Percentiles rank a stretch among this genome's conserved stretches.
Conservation (phyloP, 53 echinoderm and acorn worm genomes). For the Arbacia lixula region DNA sequence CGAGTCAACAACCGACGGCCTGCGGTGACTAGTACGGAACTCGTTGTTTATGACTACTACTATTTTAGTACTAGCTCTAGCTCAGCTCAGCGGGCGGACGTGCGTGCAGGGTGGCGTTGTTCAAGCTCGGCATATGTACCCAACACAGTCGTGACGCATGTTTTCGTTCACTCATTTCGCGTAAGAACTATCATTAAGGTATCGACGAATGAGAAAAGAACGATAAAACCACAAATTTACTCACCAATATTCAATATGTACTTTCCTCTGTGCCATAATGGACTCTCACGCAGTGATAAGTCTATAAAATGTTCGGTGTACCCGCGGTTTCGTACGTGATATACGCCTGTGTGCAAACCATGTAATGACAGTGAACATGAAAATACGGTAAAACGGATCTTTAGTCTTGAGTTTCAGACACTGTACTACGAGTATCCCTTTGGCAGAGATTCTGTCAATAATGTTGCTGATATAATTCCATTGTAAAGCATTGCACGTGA, state of each 20-base stretch:
- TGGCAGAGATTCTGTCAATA: no score
- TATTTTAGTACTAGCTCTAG: not conserved
- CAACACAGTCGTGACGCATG: not conserved
- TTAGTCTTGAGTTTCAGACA: no score
- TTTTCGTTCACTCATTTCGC: not conserved
- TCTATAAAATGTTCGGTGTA: no score
- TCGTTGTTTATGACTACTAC: not conserved
- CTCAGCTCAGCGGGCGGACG: not conserved
- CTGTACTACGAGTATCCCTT: no score
- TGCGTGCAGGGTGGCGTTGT: not conserved
- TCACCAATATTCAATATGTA: conserved; percentile 50
- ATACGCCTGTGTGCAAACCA: no score
- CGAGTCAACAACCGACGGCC: conserved; percentile 47
- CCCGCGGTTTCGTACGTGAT: no score
- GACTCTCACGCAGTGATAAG: no score
- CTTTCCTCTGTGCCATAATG: conserved; percentile 16
- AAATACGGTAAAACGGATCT: no score
- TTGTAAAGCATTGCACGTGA: no score
- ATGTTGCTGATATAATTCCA: no score
- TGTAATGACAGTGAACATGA: no score
- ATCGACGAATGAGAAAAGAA: not conserved
- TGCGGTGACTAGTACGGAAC: not conserved
- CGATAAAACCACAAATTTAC: not conserved
- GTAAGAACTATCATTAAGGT: not conserved
- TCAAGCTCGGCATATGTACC: not conserved